Percentiles rank a stretch among this genome's conserved stretches.
These are phyloP conservation scores for Crossaster papposus DNA, from an alignment of 53 echinoderm and acorn worm genomes.

Conservation along the genomic window DNA sequence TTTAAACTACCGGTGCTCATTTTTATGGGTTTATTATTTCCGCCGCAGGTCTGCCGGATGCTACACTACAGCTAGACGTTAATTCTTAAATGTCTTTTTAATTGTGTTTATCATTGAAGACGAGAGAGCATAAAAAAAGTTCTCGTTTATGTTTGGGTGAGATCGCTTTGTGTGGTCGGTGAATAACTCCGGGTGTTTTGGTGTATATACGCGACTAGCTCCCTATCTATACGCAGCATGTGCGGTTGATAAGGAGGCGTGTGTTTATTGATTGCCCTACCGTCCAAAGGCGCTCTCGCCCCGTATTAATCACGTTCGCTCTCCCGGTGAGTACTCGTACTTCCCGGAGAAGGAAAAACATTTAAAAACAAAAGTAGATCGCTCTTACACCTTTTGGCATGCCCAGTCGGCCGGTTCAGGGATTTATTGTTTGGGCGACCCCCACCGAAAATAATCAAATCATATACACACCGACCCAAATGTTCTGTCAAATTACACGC, in stretches of 20 bases:
- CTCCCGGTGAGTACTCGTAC: slow-evolving; percentile 16
- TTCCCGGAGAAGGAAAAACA: slow-evolving; percentile 1
- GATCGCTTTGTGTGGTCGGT: slow-evolving; percentile 52
- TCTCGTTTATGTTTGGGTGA: not conserved
- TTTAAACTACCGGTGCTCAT: not conserved
- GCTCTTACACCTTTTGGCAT: slow-evolving; percentile 39
- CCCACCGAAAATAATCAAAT: slow-evolving; percentile 58
- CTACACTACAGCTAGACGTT: not conserved
- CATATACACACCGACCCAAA: slow-evolving; percentile 47
- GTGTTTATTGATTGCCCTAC: slow-evolving; percentile 40
- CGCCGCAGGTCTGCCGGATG: not conserved
- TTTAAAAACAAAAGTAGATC: not conserved
- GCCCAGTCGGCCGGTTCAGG: slow-evolving; percentile 17
- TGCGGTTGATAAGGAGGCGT: slow-evolving; percentile 25
- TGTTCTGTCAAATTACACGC: slow-evolving; percentile 61
- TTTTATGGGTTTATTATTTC: not conserved
- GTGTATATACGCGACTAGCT: not conserved
- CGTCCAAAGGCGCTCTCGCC: slow-evolving; percentile 33
- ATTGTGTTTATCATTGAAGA: slow-evolving; percentile 29
- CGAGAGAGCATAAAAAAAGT: not conserved
- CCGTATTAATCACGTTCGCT: slow-evolving; percentile 51
- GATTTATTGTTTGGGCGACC: slow-evolving; percentile 54
- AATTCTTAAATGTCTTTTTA: slow-evolving; percentile 21
- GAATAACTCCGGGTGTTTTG: not conserved
- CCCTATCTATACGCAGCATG: slow-evolving; percentile 5